Conservation (phyloP, 1,140 invertebrate species). For the Asobara japonica region DNA sequence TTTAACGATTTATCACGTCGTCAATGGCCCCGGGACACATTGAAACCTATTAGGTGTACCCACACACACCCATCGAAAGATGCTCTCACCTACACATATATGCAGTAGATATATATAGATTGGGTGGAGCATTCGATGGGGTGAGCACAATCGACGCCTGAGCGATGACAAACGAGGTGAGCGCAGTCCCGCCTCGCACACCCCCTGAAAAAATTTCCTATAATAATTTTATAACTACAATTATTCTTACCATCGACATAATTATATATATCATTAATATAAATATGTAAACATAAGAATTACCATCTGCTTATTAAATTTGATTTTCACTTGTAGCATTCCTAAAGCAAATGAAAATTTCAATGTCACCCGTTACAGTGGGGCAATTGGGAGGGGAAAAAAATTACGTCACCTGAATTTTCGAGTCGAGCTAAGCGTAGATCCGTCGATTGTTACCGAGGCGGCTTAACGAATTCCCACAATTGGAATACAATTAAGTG, state of each 20-base stretch:
- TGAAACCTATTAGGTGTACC: no score
- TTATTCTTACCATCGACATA: no score
- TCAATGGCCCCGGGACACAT: not conserved
- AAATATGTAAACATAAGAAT: no score
- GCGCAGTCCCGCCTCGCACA: not conserved
- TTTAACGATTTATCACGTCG: slow-evolving; percentile 53
- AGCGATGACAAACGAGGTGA: slow-evolving; percentile 46
- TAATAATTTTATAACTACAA: not conserved
- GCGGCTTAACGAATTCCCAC: slow-evolving; percentile 57
- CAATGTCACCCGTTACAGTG: not conserved
- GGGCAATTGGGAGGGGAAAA: not conserved
- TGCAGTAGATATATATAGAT: no score
- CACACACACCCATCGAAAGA: no score
- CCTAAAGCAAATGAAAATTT: no score
- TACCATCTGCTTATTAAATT: no score
- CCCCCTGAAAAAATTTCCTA: not conserved
- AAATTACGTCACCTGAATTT: not conserved
- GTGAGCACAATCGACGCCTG: not conserved
- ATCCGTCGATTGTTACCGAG: slow-evolving; percentile 59
- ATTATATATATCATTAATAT: no score
- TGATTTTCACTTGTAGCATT: no score
- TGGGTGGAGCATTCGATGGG: not conserved
- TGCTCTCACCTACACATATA: not conserved
- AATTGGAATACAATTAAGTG: slow-evolving; percentile 62
- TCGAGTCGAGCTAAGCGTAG: slow-evolving; percentile 35